Evolutionary conservation across 1,140 invertebrate species (phyloP), one percentile per base, ranked within the genome.

Genomic region (Lasioglossum baleicum): DNA sequence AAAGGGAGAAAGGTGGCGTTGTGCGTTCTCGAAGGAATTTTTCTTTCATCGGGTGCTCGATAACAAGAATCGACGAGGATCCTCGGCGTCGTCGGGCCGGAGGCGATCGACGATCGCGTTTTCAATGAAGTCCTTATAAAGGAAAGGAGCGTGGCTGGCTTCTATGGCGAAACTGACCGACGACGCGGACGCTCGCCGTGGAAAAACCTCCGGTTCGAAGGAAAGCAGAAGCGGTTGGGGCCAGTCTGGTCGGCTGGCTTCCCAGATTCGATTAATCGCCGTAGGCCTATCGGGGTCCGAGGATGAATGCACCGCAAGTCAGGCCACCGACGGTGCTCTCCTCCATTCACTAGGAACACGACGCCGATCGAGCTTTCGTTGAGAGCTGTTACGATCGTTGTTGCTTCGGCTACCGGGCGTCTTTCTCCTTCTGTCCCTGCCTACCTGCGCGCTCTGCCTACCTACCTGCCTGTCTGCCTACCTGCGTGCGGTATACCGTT

Each of bases 41-140:
- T 53, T 15, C 51, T 53, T 3, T 3, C 44, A 10, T 11, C 13
- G 13, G 2, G 13, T 0, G 4, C 15, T 2, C 48, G 51, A 53
- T 20, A 7, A 20, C 17, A 20, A 58, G 56, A 8, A n/a, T 7
- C 56, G 20, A 11, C 44, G 44, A 48, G 44, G 56, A 22, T 1
- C 40, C 44, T 10, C 10, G 31, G 56, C 15, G 56, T 11, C 56
- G 42, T 11, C 56, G 42, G 67, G 67, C 75, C 44, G 70, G 20
- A 53, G 65, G 40, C 73, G 79, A 77, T 20, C 64, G 65, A 67
- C 73, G 78, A 17, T 31, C 71, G 82, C 87, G 76, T 88, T 86
- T 90, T 89, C 89, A 90, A 90, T 90, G 65, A 89, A 88, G 84
- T 86, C 88, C 88, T 88, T 89, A 90, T 90, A 90, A 88, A 90